Percentiles rank a stretch among this genome's conserved stretches.
Evolutionary conservation across 2,113 vertebrate species (phyloP).

Genomic region (Litocranius walleri): DNA sequence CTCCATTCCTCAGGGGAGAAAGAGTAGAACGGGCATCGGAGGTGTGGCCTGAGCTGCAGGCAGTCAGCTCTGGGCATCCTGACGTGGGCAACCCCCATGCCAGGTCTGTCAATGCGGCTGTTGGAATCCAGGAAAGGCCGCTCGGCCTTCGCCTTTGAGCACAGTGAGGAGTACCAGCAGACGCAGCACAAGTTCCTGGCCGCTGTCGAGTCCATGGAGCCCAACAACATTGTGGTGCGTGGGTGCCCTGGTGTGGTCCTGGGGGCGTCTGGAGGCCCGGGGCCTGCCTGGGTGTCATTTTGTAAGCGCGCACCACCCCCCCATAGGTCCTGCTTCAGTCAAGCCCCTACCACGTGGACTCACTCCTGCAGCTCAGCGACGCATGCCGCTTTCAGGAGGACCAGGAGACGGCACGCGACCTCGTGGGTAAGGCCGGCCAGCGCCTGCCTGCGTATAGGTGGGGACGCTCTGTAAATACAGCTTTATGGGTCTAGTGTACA

Average conservation of each 20-base stretch:
- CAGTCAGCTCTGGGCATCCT: neutral
- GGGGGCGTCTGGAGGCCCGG: neutral
- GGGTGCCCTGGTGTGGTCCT: neutral
- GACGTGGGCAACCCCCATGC: neutral
- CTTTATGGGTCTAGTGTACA: neutral
- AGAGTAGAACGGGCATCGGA: rapidly evolving
- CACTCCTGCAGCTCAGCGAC: conserved; percentile 95
- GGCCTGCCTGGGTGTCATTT: neutral
- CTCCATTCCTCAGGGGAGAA: neutral
- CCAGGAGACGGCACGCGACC: conserved; percentile 97
- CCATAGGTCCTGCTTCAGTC: conserved; percentile 90
- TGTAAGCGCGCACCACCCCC: neutral
- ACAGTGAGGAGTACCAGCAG: conserved; percentile 95
- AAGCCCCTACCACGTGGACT: conserved; percentile 95
- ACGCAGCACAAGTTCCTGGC: conserved; percentile 96
- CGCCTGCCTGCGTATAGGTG: neutral
- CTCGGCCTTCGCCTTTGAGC: conserved; percentile 93
- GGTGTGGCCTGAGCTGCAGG: rapidly evolving
- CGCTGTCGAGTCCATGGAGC: conserved; percentile 96
- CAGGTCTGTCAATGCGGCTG: conserved; percentile 93
- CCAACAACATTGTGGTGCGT: conserved; percentile 96
- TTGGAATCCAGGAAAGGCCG: conserved; percentile 87
- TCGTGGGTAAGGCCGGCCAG: conserved; percentile 85
- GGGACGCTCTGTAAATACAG: too few relatives aligned
- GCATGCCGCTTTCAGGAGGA: conserved; percentile 96